Percentiles rank a stretch among this genome's conserved stretches.
Conservation (phyloP, 2,888 invertebrate species). For the Volucella zonaria region DNA sequence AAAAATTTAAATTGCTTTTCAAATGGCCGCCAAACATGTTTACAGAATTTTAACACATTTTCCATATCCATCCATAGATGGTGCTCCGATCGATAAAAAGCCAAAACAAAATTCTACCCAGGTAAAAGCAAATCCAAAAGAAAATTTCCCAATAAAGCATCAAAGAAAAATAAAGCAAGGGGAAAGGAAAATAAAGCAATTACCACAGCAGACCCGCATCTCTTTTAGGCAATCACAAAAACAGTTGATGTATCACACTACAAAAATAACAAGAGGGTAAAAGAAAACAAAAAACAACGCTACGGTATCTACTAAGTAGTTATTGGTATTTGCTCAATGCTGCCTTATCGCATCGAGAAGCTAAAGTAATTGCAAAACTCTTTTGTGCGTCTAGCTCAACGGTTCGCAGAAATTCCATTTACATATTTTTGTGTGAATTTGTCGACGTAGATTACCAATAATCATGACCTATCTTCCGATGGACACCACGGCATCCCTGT, state of each 20-base stretch:
- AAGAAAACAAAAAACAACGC: constrained; percentile 13
- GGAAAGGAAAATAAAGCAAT: constrained; percentile 3
- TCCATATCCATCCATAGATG: constrained; percentile 42
- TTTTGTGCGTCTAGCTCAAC: neutral
- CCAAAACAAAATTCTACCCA: constrained; percentile 4
- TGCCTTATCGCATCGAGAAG: constrained; percentile 24
- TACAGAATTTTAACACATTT: constrained; percentile 44
- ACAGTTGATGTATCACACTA: constrained; percentile 7
- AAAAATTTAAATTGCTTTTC: constrained; percentile 20
- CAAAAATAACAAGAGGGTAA: constrained; percentile 47
- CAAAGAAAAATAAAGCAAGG: neutral
- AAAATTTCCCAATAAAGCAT: neutral
- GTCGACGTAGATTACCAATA: neutral
- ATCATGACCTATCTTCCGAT: constrained; percentile 33
- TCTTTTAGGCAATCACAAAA: no score
- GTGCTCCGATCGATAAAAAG: constrained; percentile 34
- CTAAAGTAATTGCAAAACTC: constrained; percentile 31
- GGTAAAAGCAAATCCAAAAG: constrained; percentile 22
- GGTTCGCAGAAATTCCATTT: neutral
- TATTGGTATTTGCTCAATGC: constrained; percentile 47
- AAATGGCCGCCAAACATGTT: constrained; percentile 20
- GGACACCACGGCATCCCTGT: constrained; percentile 31
- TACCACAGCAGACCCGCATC: constrained; percentile 13
- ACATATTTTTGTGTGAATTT: neutral
- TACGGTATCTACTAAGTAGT: constrained; percentile 23